Evolutionary conservation across 2,113 vertebrate species (phyloP).

Genomic region (Atrichornis clamosus): DNA sequence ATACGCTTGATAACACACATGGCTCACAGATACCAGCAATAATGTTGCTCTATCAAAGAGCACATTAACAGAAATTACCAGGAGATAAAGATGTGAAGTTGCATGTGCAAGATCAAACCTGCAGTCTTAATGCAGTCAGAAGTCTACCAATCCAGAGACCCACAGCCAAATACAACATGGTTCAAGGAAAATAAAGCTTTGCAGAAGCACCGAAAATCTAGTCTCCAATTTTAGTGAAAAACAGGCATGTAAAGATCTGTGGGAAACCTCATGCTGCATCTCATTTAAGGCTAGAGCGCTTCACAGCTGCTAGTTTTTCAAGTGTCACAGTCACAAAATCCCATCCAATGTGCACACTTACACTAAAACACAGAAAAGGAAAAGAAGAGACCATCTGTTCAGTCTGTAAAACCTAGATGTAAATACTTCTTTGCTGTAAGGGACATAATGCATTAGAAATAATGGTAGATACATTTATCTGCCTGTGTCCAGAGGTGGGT

Average conservation of each 20-base stretch:
- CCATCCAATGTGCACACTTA: conserved; percentile 1
- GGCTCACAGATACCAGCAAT: not conserved
- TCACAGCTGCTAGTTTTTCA: conserved; percentile 46
- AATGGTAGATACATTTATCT: not conserved
- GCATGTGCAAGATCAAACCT: not conserved
- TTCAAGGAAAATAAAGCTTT: not conserved
- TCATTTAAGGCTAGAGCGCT: not conserved
- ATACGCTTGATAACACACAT: not conserved
- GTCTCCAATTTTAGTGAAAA: conserved; percentile 11
- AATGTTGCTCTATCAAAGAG: not conserved
- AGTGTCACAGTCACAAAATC: conserved; percentile 44
- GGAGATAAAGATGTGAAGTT: not conserved
- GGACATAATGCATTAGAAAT: not conserved
- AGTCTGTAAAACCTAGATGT: conserved; percentile 21
- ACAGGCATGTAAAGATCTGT: not conserved
- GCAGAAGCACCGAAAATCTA: not conserved
- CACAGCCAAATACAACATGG: not conserved
- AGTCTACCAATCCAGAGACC: not conserved
- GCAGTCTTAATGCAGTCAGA: not conserved
- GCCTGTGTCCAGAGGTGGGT: not conserved
- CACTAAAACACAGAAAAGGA: conserved; percentile 18
- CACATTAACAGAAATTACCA: not conserved
- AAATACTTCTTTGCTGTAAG: not conserved
- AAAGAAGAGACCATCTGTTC: conserved; percentile 19
- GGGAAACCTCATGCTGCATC: conserved; percentile 31